Percentiles rank a stretch among this genome's conserved stretches.
These are phyloP conservation scores for Carettochelys insculpta DNA, from an alignment of 2,113 vertebrate species.

Conservation along the genomic window DNA sequence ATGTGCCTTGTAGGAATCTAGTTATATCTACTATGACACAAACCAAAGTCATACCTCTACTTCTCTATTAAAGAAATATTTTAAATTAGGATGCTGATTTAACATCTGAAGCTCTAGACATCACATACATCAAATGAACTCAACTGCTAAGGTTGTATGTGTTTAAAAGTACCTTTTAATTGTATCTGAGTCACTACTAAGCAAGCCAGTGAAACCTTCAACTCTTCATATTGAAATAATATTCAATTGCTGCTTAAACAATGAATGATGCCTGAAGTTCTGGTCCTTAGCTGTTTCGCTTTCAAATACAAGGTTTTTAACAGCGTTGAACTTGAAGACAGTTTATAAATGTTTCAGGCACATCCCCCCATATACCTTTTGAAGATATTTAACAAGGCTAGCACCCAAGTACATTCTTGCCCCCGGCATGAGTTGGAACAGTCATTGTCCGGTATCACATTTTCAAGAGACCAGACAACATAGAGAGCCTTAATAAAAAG, in stretches of 20 bases:
- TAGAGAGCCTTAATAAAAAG: neutral
- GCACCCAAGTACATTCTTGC: neutral
- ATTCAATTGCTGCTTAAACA: neutral
- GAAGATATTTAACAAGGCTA: neutral
- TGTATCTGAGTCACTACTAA: neutral
- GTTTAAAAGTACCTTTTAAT: neutral
- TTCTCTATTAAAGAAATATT: too few relatives aligned
- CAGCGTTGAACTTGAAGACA: neutral
- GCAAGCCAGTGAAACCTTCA: too few relatives aligned
- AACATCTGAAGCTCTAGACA: neutral
- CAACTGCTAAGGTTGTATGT: neutral
- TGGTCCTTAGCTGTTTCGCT: neutral
- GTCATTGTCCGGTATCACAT: neutral
- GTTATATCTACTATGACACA: neutral
- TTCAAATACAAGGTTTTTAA: neutral
- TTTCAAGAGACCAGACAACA: neutral
- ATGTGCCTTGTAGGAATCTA: too few relatives aligned
- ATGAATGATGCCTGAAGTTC: neutral
- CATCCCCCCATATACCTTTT: accelerated
- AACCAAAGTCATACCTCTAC: too few relatives aligned
- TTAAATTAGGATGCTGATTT: neutral
- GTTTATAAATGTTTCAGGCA: neutral
- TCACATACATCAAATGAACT: neutral
- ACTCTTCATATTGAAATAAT: neutral
- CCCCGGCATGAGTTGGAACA: neutral